Base-by-base conservation (phyloP, 2,797 vertebrate species). In the Astyanax mexicanus region DNA sequence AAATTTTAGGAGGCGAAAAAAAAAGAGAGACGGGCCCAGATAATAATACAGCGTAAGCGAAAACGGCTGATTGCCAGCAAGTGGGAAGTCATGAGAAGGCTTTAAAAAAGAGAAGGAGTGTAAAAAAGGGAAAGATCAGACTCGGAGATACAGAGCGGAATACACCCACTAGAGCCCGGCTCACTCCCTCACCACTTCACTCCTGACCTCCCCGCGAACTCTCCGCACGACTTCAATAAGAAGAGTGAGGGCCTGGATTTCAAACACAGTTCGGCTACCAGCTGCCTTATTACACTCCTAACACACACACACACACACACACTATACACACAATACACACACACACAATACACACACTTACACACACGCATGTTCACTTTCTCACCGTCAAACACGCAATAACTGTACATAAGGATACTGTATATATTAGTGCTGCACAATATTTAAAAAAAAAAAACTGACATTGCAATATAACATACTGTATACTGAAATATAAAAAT, bases 1-100 rank as follows among this genome's bases (percentile, higher is more conserved):
- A 83, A 60, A 79, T 80, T 77, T 74, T 44, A 44, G 38, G 52
- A 51, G 60, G 27, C 40, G 21, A n/a, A n/a, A 68, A 42, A 75
- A 42, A 27, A 32, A 51, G 45, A n/a, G n/a, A n/a, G n/a, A n/a
- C n/a, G n/a, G n/a, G n/a, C n/a, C 17, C 1, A 47, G 8, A 45
- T 42, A 54, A 61, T 69, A 61, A 38, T 70, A 57, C 51, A 52
- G 62, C 62, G 73, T 70, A 60, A 54, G 67, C 52, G 42, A 69
- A 73, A 38, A 42, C 38, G 37, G n/a, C 54, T 47, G 47, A 44
- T 71, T 23, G 74, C 47, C 69, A 40, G 60, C 47, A 67, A 61
- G 44, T 54, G 42, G 66, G 47, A 75, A 73, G 72, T 70, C 65
- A 72, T 25, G 69, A 74, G 69, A 61, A 69, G 32, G 54, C 44